Percentiles rank a stretch among this genome's conserved stretches.
Evolutionary conservation across 2,113 vertebrate species (phyloP).

Genomic region (Triplophysa siluroides): DNA sequence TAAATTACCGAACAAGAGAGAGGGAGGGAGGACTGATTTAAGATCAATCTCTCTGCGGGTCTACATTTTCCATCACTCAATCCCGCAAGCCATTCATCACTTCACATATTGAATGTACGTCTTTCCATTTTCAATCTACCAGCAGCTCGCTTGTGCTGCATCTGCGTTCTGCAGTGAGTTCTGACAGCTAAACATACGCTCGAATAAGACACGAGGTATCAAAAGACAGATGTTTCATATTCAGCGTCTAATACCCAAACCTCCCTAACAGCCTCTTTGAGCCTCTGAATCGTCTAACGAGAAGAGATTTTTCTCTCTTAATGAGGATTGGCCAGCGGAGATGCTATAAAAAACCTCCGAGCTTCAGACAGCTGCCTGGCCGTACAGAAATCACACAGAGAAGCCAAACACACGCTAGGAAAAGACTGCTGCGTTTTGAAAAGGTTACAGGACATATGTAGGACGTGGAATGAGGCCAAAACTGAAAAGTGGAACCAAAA

Average conservation of each 20-base stretch:
- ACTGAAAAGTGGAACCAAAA: not conserved
- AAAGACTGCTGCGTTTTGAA: not conserved
- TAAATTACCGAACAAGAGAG: conserved; percentile 47
- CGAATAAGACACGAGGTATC: not conserved
- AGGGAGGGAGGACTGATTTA: conserved; percentile 39
- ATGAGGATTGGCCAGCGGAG: not conserved
- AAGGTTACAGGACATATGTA: conserved; percentile 5
- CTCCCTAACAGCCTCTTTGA: not conserved
- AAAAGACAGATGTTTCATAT: not conserved
- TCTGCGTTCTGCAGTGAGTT: not conserved
- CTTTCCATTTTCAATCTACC: not conserved
- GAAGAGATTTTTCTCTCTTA: not conserved
- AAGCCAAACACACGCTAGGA: not conserved
- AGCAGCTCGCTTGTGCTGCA: not conserved
- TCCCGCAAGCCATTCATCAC: conserved; percentile 20
- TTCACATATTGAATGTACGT: not conserved
- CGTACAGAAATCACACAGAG: not conserved
- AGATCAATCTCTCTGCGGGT: conserved; percentile 28
- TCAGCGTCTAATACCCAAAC: not conserved
- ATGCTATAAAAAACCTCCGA: conserved; percentile 17
- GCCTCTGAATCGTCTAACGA: not conserved
- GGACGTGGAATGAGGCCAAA: not conserved
- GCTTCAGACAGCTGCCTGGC: not conserved
- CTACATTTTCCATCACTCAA: conserved; percentile 12
- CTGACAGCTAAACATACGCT: not conserved